These are phyloP conservation scores for Ceratoteleas bidentatus DNA, from an alignment of 1,140 invertebrate genomes.

Conservation along the genomic window DNA sequence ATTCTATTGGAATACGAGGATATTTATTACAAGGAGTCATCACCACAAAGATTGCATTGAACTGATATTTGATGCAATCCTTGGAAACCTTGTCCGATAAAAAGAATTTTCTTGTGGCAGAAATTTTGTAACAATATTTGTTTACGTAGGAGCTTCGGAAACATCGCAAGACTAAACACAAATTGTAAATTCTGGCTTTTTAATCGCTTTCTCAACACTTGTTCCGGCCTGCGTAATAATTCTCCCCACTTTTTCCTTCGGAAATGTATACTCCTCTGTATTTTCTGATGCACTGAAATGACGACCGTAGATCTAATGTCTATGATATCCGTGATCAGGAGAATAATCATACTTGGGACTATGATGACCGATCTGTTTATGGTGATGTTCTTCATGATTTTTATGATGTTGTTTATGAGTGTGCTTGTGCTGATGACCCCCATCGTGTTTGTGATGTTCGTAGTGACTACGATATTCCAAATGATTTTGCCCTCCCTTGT, in stretches of 20 bases:
- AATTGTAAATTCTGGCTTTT: constrained; percentile 33
- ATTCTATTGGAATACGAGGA: too few relatives aligned
- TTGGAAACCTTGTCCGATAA: too few relatives aligned
- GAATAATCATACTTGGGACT: constrained; percentile 60
- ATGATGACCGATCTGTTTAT: constrained; percentile 51
- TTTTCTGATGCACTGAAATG: constrained; percentile 68
- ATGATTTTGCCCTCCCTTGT: constrained; percentile 71
- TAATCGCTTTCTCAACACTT: constrained; percentile 10
- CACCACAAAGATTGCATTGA: too few relatives aligned
- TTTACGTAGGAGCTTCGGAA: constrained; percentile 25
- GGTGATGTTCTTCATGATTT: constrained; percentile 69
- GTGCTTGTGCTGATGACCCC: constrained; percentile 70
- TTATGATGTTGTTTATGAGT: constrained; percentile 68
- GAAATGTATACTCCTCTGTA: constrained; percentile 72
- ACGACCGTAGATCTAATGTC: constrained; percentile 59
- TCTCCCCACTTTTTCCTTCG: constrained; percentile 28
- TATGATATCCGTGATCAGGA: constrained; percentile 52
- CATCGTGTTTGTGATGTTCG: constrained; percentile 69
- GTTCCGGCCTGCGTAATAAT: constrained; percentile 21
- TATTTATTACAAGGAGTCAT: too few relatives aligned
- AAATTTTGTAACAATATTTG: too few relatives aligned
- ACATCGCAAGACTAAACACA: constrained; percentile 33
- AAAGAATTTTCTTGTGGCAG: too few relatives aligned
- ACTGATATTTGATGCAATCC: too few relatives aligned
- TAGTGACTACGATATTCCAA: constrained; percentile 71